Base-by-base conservation (phyloP, 2,888 invertebrate genomes). In the Lepeophtheirus nordmannii region DNA sequence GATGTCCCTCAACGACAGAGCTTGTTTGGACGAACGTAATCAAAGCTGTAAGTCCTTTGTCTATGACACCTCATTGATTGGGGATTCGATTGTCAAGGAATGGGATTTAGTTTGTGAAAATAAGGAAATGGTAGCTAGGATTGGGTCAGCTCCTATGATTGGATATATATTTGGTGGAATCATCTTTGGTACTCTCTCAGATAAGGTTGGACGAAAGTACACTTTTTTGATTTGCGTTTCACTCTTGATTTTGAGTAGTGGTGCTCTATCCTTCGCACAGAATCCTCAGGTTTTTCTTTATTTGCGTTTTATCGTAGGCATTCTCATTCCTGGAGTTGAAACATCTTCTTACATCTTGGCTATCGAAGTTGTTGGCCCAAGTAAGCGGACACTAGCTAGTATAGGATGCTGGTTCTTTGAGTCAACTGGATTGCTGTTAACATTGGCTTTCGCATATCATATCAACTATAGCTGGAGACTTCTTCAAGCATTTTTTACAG, bases 351-450 rank as follows among this genome's bases (percentile, higher is more conserved):
- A 58, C 17, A 39, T 58, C 3, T 58, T 65, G 65, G 58, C 58
- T n/a, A 11, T 65, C 8, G 65, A 65, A 56, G 17, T 65, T 10
- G 65, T 65, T 11, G 65, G 65, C 10, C 58, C 65, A n/a, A 38
- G 10, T 8, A 65, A 65, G 37, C 23, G 65, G 11, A 58, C 65
- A 11, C 11, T 65, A 38, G 65, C 65, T 12, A 58, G 65, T 1
- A 65, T 65, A n/a, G 38, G 37, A 14, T 58, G 58, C 12, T 65
- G 65, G 65, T 65, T 65, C 38, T 65, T 65, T 58, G 65, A 65
- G 17, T 58, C 65, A 11, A 10, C 37, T 14, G 65, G 65, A 2
- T 23, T 65, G 3, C 1, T 65, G 10, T 37, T n/a, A 1, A 14
- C 58, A 11, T 58, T 58, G 23, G 38, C 5, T 1, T 10, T 58